These are phyloP conservation scores for Sciaenops ocellatus DNA, from an alignment of 2,797 vertebrate genomes.

Conservation along the genomic window DNA sequence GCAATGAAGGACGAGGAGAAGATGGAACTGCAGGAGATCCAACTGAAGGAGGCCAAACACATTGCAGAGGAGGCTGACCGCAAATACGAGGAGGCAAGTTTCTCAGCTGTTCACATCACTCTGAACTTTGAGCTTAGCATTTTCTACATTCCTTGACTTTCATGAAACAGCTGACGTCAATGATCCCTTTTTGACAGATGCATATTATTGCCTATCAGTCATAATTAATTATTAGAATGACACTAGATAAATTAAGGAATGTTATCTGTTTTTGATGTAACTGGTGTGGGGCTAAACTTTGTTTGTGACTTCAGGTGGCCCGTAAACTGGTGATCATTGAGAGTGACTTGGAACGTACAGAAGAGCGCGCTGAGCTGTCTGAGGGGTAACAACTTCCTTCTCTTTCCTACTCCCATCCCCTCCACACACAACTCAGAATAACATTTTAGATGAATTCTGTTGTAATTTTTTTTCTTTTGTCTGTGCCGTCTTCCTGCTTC, in stretches of 20 bases:
- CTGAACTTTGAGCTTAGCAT: constrained; percentile 6
- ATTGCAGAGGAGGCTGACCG: constrained; percentile 99
- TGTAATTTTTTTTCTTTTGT: not conserved
- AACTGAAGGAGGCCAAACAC: constrained; percentile 98
- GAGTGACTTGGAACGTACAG: constrained; percentile 96
- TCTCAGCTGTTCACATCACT: constrained; percentile 39
- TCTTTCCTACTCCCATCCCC: not conserved
- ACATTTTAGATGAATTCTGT: not conserved
- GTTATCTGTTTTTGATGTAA: not conserved
- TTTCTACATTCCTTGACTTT: constrained; percentile 1
- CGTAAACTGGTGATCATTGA: constrained; percentile 99
- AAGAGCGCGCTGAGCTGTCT: constrained; percentile 96
- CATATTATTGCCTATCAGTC: not conserved
- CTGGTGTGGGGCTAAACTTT: constrained; percentile 7
- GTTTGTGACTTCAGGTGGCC: constrained; percentile 89
- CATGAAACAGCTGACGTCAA: not conserved
- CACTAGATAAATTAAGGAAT: not conserved
- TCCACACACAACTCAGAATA: not conserved
- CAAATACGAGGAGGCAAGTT: constrained; percentile 97
- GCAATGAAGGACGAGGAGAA: constrained; percentile 99
- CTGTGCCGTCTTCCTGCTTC: constrained; percentile 1
- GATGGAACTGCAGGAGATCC: constrained; percentile 99
- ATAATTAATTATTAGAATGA: not conserved
- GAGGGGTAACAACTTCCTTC: constrained; percentile 88
- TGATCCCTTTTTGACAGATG: not conserved